Base-by-base conservation (phyloP, 2,888 invertebrate genomes). In the Tetragonula carbonaria region DNA sequence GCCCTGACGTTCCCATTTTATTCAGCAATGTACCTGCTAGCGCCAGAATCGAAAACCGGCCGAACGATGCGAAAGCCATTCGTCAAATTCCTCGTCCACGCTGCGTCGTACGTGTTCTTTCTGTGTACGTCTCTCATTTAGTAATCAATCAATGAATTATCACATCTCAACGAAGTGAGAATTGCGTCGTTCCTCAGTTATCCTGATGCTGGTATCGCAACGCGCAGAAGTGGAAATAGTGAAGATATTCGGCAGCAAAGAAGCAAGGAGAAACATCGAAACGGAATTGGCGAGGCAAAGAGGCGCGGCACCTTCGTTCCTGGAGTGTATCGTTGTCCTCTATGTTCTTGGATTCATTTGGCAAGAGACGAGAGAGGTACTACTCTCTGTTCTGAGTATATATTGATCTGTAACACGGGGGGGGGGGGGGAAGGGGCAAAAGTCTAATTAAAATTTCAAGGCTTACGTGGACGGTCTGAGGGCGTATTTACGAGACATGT, bases 71-170 rank as follows among this genome's bases (percentile, higher is more conserved):
- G 98, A 88, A 98, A 98, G 94, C 99, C 99, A 0, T 99, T 99
- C 94, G 98, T 99, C 97, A 99, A 99, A 95, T 99, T 99, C 94
- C 96, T 99, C 92, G 97, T 98, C 76, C 99, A 99, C 93, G 98
- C 98, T 13, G 97, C 98, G 0, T 98, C 99, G 21, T 99, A 99
- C 94, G 95, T 99, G 87, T 98, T 98, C 95, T 99, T 99, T 94
- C 95, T 99, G 85, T 95, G 99, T 99, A 95, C 97, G 98, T 68
- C 6, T 33, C 3, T 33, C 33, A 33, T 33, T 33, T 33, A 3
- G 33, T 33, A 28, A 1, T 28, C 28, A 28, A 2, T 28, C 28
- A 28, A 28, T 28, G 1, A 28, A 28, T 28, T 28, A 28, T 28
- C 28, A 28, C 28, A 28, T 28, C 28, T 28, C 28, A 2, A 28